Evolutionary conservation across 2,797 vertebrate species (phyloP).

Genomic region (Gymnothorax reevesii): DNA sequence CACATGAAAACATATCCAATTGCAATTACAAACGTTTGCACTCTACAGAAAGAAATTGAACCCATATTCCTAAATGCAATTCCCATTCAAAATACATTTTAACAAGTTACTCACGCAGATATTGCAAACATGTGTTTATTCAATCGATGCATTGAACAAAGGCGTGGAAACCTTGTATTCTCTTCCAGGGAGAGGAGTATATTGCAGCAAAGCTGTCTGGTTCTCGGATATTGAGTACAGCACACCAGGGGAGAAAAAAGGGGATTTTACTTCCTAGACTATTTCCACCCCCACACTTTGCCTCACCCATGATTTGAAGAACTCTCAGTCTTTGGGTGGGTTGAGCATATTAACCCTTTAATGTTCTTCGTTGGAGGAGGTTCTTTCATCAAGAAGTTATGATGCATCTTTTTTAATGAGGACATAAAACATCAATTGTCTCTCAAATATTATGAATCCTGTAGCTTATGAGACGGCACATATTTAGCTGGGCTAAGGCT

Average conservation of each 20-base stretch:
- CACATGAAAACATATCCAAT: neutral
- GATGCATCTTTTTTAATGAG: too few species aligned
- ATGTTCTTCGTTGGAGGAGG: neutral
- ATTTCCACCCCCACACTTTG: neutral
- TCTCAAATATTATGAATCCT: too few species aligned
- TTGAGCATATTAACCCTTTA: neutral
- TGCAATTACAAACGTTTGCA: neutral
- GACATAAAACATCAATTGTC: too few species aligned
- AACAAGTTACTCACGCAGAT: neutral
- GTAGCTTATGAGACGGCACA: too few species aligned
- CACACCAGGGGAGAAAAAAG: neutral
- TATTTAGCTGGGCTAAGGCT: too few species aligned
- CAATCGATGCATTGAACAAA: neutral
- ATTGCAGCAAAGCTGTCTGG: neutral
- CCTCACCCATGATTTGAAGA: neutral
- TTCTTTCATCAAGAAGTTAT: too few species aligned
- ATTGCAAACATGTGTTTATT: conserved; percentile 5
- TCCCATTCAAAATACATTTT: neutral
- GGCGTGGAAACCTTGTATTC: neutral
- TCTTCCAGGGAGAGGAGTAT: neutral
- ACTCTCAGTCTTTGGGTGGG: conserved; percentile 14
- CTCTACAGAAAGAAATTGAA: neutral
- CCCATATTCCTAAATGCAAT: neutral
- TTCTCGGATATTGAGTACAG: neutral
- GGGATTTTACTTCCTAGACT: neutral